Percentiles rank a stretch among this genome's conserved stretches.
These are phyloP conservation scores for Rhizomys pruinosus DNA, from an alignment of 2,113 vertebrate species.

Conservation along the genomic window DNA sequence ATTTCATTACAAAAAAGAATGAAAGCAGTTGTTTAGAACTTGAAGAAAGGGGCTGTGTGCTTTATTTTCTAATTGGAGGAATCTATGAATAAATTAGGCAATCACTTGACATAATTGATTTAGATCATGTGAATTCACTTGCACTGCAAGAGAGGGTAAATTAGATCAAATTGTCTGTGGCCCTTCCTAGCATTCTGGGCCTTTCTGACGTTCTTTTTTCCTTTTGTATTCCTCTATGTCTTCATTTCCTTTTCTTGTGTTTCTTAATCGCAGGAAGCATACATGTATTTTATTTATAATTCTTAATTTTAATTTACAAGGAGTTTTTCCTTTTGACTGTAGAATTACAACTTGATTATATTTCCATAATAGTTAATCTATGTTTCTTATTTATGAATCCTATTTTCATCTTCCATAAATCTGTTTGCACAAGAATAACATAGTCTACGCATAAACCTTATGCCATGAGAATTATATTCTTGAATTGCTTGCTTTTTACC, in stretches of 20 bases:
- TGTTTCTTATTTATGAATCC: constrained; percentile 73
- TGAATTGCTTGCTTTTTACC: constrained; percentile 84
- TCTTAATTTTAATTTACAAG: constrained; percentile 43
- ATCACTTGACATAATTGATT: constrained; percentile 82
- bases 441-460: constrained; percentile 73
- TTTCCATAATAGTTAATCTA: not conserved
- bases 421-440: constrained; percentile 68
- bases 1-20: constrained; percentile 56
- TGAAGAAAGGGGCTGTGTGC: constrained; percentile 61
- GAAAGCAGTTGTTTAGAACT: constrained; percentile 75
- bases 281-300: not conserved
- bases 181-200: constrained; percentile 15
- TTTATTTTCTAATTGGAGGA: constrained; percentile 78
- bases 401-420: constrained; percentile 78
- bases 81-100: constrained; percentile 80
- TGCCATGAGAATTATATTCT: constrained; percentile 80
- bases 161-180: constrained; percentile 69
- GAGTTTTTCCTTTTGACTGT: constrained; percentile 48
- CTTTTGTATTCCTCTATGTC: constrained; percentile 19
- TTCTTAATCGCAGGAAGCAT: not conserved
- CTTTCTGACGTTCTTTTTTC: not conserved
- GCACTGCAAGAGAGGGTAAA: constrained; percentile 63
- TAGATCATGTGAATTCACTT: constrained; percentile 74
- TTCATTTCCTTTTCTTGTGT: not conserved
- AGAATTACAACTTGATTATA: constrained; percentile 62